Percentiles rank a stretch among this genome's conserved stretches.
These are phyloP conservation scores for Esox niger DNA, from an alignment of 2,113 vertebrate genomes.

Conservation along the genomic window DNA sequence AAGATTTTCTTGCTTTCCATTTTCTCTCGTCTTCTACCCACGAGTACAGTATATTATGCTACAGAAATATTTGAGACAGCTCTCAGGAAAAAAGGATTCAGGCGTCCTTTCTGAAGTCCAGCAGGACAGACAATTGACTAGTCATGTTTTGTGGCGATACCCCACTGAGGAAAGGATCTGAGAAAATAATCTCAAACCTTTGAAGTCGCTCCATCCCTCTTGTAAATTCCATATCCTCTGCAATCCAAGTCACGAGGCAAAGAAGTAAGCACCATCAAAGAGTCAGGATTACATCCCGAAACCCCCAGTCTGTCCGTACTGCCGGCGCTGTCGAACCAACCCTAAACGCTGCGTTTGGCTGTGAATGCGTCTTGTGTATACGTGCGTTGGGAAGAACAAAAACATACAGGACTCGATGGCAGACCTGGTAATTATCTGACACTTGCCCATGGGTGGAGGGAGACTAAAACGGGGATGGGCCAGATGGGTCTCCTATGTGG, in stretches of 20 bases:
- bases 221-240: conserved; percentile 22
- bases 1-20: not conserved
- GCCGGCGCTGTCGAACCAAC: conserved; percentile 38
- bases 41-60: not conserved
- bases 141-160: conserved; percentile 10
- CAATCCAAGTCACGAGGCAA: conserved; percentile 6
- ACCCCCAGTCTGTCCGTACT: conserved; percentile 26
- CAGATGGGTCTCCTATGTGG: not conserved
- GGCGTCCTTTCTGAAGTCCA: conserved; percentile 27
- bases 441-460: conserved; percentile 17
- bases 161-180: conserved; percentile 41
- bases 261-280: conserved; percentile 20
- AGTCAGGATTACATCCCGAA: conserved; percentile 34
- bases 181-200: conserved; percentile 52
- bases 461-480: conserved; percentile 4
- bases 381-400: not conserved
- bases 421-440: conserved; percentile 13
- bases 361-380: not conserved
- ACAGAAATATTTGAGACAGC: conserved; percentile 1
- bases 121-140: conserved; percentile 28
- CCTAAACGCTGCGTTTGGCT: conserved; percentile 41
- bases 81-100: conserved; percentile 12
- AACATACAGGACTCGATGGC: conserved; percentile 12
- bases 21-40: not conserved
- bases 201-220: conserved; percentile 46